Evolutionary conservation across 2,888 invertebrate species (phyloP).

Genomic region (Euphydryas editha): DNA sequence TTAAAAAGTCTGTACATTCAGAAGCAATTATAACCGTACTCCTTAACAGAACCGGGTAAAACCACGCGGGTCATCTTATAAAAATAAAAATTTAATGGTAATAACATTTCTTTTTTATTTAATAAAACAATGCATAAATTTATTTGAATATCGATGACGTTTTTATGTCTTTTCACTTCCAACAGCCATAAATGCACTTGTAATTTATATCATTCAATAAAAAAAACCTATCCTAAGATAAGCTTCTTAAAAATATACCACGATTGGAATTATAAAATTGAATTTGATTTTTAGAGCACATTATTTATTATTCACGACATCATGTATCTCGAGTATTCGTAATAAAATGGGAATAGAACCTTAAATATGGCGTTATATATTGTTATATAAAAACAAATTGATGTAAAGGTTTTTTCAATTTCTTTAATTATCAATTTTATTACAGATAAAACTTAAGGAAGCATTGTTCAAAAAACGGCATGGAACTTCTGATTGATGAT

Average conservation of each 20-base stretch:
- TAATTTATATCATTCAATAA: slow-evolving; percentile 30
- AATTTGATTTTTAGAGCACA: slow-evolving; percentile 3
- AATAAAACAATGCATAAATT: slow-evolving; percentile 4
- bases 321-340: slow-evolving; percentile 2
- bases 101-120: neutral
- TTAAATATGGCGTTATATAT: neutral
- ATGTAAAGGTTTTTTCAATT: neutral
- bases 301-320: slow-evolving; percentile 1
- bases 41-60: too few relatives aligned
- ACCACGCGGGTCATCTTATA: too few relatives aligned
- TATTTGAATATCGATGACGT: slow-evolving; percentile 9
- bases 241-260: slow-evolving; percentile 22
- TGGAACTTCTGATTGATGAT: too few relatives aligned
- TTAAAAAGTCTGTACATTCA: too few relatives aligned
- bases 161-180: slow-evolving; percentile 25
- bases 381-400: neutral
- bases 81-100: too few relatives aligned
- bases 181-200: slow-evolving; percentile 19
- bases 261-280: slow-evolving; percentile 11
- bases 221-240: slow-evolving; percentile 17
- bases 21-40: too few relatives aligned
- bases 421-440: neutral
- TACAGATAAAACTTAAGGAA: too few relatives aligned
- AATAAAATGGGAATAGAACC: slow-evolving; percentile 1
- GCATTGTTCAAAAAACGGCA: too few relatives aligned